Percentiles rank a stretch among this genome's conserved stretches.
Conservation (phyloP, 2,797 vertebrate genomes). For the Sciaenops ocellatus region DNA sequence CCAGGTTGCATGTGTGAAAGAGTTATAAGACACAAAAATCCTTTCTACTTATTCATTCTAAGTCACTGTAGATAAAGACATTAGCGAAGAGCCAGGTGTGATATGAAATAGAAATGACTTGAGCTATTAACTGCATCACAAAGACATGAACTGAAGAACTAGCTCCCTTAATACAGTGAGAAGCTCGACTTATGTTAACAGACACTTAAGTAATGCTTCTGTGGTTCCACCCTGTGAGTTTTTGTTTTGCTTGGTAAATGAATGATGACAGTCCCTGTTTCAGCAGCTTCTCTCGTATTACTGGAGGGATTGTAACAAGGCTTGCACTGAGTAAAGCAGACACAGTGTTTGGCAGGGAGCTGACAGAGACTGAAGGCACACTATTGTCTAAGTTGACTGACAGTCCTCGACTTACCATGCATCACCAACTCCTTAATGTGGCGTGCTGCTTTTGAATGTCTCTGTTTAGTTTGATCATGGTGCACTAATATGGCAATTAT, state of each 20-base stretch:
- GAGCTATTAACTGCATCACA: constrained; percentile 11
- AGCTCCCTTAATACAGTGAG: constrained; percentile 10
- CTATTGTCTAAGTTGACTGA: constrained; percentile 54
- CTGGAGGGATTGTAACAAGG: constrained; percentile 32
- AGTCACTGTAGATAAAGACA: constrained; percentile 40
- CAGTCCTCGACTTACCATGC: constrained; percentile 27
- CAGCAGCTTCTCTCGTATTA: constrained; percentile 14
- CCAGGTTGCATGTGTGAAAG: not conserved
- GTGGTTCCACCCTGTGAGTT: constrained; percentile 35
- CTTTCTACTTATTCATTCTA: constrained; percentile 1
- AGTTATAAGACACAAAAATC: not conserved
- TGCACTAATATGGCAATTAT: constrained; percentile 69
- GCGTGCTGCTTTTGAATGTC: constrained; percentile 24
- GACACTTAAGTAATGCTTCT: constrained; percentile 27
- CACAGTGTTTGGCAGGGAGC: constrained; percentile 30
- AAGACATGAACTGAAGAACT: constrained; percentile 17
- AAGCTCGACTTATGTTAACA: constrained; percentile 40
- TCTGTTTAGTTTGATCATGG: constrained; percentile 64
- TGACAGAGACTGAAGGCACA: constrained; percentile 39
- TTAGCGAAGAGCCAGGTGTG: constrained; percentile 26
- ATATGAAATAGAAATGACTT: constrained; percentile 25
- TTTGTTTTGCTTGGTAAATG: constrained; percentile 41
- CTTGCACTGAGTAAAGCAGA: constrained; percentile 40
- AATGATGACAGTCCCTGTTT: constrained; percentile 29
- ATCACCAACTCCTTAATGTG: constrained; percentile 39